phyloP scores from a whole-genome alignment of 1,140 invertebrate genomes.

The Lepidurus arcticus region DNA sequence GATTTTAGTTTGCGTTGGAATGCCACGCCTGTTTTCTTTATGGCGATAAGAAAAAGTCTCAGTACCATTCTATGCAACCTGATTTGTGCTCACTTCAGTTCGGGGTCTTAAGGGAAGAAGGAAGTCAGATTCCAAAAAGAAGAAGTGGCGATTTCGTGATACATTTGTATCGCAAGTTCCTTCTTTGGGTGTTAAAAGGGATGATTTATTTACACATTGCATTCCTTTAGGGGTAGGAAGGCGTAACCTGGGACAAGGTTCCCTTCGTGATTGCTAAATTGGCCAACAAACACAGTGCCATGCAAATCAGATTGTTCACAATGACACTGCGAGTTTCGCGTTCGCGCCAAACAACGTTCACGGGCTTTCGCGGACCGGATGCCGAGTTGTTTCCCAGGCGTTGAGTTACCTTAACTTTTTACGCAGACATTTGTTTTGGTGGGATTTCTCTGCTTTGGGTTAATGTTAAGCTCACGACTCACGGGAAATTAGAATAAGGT shows the following conservation, averaged over 20 bases:
- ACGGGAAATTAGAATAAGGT: no score
- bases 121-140: not conserved
- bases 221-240: not conserved
- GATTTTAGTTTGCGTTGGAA: not conserved
- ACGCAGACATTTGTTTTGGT: not conserved
- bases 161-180: not conserved
- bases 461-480: no score
- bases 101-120: not conserved
- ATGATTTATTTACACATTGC: not conserved
- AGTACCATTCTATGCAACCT: not conserved
- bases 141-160: not conserved
- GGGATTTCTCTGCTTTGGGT: not conserved
- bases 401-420: not conserved
- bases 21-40: not conserved
- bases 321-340: not conserved
- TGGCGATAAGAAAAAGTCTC: not conserved
- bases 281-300: not conserved
- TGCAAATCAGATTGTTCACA: slow-evolving; percentile 22
- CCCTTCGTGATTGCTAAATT: not conserved
- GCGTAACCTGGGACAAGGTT: not conserved
- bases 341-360: not conserved
- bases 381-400: not conserved
- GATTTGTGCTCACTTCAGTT: not conserved
- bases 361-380: not conserved
- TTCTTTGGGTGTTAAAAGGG: not conserved